phyloP scores from a whole-genome alignment of 2,797 vertebrate genomes.

The Vultur gryphus region DNA sequence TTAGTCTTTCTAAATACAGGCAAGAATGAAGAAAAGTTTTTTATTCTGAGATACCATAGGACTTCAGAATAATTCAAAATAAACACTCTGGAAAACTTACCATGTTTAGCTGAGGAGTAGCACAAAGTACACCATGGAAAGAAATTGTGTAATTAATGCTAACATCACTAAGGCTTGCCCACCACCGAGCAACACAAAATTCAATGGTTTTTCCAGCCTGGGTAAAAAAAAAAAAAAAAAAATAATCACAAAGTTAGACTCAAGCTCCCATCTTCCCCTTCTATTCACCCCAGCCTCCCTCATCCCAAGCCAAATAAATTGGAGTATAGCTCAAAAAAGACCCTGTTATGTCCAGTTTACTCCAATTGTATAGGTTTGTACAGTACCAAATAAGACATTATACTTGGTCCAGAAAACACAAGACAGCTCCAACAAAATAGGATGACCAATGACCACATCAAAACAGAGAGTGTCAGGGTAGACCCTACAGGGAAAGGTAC shows the following conservation, averaged over 20 bases:
- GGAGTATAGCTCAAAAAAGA: not conserved
- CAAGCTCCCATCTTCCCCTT: not conserved
- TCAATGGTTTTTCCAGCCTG: conserved; percentile 91
- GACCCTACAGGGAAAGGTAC: not conserved
- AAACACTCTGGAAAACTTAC: conserved; percentile 78
- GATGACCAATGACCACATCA: not conserved
- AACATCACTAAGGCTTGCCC: conserved; percentile 96
- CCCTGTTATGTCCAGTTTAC: not conserved
- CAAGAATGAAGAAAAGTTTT: not conserved
- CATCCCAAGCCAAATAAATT: not conserved
- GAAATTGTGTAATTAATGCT: conserved; percentile 90
- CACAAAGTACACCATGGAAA: conserved; percentile 89
- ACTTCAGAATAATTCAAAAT: not conserved
- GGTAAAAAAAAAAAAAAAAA: not conserved
- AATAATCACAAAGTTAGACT: not conserved
- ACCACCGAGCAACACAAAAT: conserved; percentile 97
- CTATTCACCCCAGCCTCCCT: not conserved
- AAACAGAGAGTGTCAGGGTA: not conserved
- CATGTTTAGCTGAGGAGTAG: conserved; percentile 88
- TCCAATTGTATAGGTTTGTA: not conserved
- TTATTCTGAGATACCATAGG: not conserved
- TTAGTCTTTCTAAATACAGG: not conserved
- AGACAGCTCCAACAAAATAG: not conserved
- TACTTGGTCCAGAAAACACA: not conserved
- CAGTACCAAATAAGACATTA: not conserved